A percentile compares a stretch with the other conserved stretches of the same genome.
These are phyloP conservation scores for Pangasius macronema DNA, from an alignment of 2,797 vertebrate species.

Conservation along the genomic window DNA sequence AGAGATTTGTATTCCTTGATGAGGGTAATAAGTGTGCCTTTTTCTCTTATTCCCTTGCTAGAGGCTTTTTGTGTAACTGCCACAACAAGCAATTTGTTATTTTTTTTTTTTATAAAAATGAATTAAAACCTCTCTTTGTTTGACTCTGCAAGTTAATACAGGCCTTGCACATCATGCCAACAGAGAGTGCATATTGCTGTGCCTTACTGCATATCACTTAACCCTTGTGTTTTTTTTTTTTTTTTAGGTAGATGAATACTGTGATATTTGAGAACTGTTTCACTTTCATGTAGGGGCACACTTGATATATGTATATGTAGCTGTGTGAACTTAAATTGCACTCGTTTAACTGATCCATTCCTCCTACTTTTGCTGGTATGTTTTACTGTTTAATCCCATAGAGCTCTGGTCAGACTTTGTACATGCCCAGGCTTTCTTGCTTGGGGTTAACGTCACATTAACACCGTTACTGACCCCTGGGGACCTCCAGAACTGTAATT, in stretches of 20 bases:
- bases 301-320: neutral
- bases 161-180: neutral
- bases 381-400: neutral
- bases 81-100: neutral
- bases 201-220: neutral
- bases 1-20: neutral
- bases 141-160: neutral
- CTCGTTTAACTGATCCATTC: neutral
- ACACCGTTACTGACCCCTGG: neutral
- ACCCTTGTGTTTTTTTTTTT: neutral
- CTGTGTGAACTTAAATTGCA: neutral
- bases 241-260: neutral
- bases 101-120: neutral
- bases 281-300: neutral
- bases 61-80: neutral
- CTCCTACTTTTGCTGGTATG: neutral
- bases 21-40: neutral
- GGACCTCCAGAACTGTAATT: neutral
- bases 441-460: neutral
- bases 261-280: constrained; percentile 5
- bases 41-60: neutral
- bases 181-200: neutral
- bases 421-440: neutral
- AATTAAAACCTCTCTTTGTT: neutral
- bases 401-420: neutral